A percentile compares a stretch with the other conserved stretches of the same genome.
phyloP scores from a whole-genome alignment of 2,888 invertebrate genomes.

The Agrochola lychnidis region DNA sequence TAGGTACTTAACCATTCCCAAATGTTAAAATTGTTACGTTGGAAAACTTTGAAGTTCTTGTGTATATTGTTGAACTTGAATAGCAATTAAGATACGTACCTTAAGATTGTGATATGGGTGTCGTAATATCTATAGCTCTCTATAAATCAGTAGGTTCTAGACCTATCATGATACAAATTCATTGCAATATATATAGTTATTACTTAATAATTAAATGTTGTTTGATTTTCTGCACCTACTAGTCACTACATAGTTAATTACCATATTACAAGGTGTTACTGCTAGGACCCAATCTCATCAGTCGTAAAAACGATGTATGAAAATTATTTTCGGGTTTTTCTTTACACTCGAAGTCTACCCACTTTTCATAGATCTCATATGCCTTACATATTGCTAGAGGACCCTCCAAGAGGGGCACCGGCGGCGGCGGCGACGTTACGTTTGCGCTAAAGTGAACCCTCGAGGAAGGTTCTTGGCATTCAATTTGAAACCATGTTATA shows the following conservation, averaged over 20 bases:
- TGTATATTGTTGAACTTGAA: constrained; percentile 86
- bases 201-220: constrained; percentile 59
- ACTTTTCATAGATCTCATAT: no score
- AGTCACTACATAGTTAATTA: neutral
- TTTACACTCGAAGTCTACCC: no score
- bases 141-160: constrained; percentile 82
- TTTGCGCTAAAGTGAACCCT: no score
- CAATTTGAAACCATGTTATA: no score
- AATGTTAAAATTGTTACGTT: constrained; percentile 79
- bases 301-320: no score
- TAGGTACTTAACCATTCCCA: constrained; percentile 81
- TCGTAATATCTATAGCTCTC: constrained; percentile 85
- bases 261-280: neutral
- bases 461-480: no score
- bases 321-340: neutral
- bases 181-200: constrained; percentile 71
- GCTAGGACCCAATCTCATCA: neutral
- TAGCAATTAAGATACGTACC: constrained; percentile 79
- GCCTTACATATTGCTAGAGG: no score
- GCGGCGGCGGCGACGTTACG: no score
- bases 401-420: no score
- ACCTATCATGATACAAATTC: constrained; percentile 76
- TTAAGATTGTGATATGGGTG: constrained; percentile 90
- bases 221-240: constrained; percentile 41
- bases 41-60: constrained; percentile 72